Percentiles rank a stretch among this genome's conserved stretches.
Conservation (phyloP, 2,797 vertebrate species). For the Falco concolor region DNA sequence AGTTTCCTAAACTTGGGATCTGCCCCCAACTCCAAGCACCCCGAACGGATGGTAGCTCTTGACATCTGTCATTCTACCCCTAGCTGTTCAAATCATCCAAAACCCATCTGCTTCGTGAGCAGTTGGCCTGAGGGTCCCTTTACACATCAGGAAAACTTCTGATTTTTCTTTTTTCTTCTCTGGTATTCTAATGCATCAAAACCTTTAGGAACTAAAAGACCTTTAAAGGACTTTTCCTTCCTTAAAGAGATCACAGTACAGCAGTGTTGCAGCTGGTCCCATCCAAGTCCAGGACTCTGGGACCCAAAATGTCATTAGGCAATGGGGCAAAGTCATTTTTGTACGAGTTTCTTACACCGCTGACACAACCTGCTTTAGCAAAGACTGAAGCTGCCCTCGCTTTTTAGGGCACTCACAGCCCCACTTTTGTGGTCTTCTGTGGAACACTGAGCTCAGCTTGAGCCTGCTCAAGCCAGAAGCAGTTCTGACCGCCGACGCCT, state of each 20-base stretch:
- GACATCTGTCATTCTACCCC: background rate
- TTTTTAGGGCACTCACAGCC: background rate
- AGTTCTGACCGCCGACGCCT: background rate
- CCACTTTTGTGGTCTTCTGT: accelerated
- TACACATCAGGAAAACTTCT: background rate
- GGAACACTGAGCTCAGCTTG: background rate
- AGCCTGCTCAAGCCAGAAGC: background rate
- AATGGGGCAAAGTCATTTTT: background rate
- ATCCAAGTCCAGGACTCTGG: background rate
- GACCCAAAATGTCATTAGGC: background rate
- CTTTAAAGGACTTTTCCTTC: background rate
- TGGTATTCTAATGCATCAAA: background rate
- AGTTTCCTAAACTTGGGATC: background rate
- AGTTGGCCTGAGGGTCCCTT: background rate
- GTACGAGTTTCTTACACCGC: accelerated
- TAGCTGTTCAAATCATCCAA: background rate
- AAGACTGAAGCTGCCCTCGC: background rate
- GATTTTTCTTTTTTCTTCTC: background rate
- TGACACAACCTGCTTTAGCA: background rate
- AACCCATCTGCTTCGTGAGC: background rate
- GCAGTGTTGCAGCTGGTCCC: background rate
- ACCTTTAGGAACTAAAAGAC: background rate
- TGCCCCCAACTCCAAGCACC: background rate
- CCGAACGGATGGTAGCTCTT: background rate
- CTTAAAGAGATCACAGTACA: background rate